These are phyloP conservation scores for Spinus pinus DNA, from an alignment of 2,797 vertebrate species.

Conservation along the genomic window DNA sequence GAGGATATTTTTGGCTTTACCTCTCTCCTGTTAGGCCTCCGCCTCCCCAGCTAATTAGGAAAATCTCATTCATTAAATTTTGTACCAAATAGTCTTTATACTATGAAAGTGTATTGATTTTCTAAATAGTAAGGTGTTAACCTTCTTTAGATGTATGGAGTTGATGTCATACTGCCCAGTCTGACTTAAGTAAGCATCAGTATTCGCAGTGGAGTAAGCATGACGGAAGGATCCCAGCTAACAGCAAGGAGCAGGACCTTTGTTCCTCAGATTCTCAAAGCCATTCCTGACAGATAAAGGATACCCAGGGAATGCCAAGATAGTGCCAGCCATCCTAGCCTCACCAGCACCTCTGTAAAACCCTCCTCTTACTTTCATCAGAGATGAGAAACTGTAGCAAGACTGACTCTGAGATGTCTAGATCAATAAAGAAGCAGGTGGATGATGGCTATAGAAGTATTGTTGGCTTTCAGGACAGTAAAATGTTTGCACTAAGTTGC, in stretches of 20 bases:
- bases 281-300: not conserved
- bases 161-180: not conserved
- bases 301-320: not conserved
- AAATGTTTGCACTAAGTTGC: not conserved
- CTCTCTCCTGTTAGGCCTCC: not conserved
- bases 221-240: not conserved
- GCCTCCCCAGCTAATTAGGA: not conserved
- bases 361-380: not conserved
- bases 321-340: rapidly evolving
- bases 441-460: not conserved
- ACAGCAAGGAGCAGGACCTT: not conserved
- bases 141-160: not conserved
- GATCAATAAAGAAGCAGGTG: not conserved
- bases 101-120: not conserved
- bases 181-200: not conserved
- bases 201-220: not conserved
- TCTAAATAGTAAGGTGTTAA: not conserved
- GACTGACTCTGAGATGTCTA: not conserved
- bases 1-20: not conserved
- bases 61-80: not conserved
- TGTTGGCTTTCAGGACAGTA: not conserved
- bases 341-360: not conserved
- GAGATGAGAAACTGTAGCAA: not conserved
- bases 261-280: not conserved
- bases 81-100: not conserved